A percentile compares a stretch with the other conserved stretches of the same genome.
Evolutionary conservation across 2,113 vertebrate species (phyloP).

Genomic region (Phainopepla nitens): DNA sequence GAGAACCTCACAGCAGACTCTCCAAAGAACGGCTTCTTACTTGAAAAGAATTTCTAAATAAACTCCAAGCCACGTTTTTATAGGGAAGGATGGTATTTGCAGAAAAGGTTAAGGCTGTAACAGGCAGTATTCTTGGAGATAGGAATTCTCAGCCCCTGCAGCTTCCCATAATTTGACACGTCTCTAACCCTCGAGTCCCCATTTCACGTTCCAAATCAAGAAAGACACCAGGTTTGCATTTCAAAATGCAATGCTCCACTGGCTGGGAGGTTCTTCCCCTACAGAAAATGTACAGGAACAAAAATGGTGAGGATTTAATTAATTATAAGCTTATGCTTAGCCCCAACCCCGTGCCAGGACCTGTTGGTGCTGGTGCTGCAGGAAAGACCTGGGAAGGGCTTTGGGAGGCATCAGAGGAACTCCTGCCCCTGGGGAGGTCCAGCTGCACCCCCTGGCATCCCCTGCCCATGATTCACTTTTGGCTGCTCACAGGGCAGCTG

Average conservation of each 20-base stretch:
- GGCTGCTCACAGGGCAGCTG: neutral
- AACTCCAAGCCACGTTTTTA: conserved; percentile 52
- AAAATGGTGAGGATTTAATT: neutral
- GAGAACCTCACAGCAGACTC: neutral
- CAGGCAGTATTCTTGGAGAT: conserved; percentile 46
- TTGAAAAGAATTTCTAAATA: conserved; percentile 49
- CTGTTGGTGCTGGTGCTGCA: neutral
- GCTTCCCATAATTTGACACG: conserved; percentile 50
- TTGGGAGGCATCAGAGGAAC: neutral
- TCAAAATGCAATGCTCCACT: neutral
- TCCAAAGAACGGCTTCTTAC: neutral
- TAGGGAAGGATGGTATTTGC: conserved; percentile 54
- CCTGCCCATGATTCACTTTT: accelerated
- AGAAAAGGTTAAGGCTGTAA: conserved; percentile 46
- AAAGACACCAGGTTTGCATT: conserved; percentile 16
- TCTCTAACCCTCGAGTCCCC: conserved; percentile 53
- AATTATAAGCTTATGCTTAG: neutral
- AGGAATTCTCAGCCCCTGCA: conserved; percentile 53
- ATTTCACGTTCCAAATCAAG: conserved; percentile 28
- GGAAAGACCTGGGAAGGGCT: neutral
- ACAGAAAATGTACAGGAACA: neutral
- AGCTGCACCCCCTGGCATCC: neutral
- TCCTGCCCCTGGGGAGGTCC: neutral
- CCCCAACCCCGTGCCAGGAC: neutral
- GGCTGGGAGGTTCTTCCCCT: neutral